Evolutionary conservation across 2,797 vertebrate species (phyloP), one percentile per base, ranked within the genome.

Genomic region (Mus spretus): DNA sequence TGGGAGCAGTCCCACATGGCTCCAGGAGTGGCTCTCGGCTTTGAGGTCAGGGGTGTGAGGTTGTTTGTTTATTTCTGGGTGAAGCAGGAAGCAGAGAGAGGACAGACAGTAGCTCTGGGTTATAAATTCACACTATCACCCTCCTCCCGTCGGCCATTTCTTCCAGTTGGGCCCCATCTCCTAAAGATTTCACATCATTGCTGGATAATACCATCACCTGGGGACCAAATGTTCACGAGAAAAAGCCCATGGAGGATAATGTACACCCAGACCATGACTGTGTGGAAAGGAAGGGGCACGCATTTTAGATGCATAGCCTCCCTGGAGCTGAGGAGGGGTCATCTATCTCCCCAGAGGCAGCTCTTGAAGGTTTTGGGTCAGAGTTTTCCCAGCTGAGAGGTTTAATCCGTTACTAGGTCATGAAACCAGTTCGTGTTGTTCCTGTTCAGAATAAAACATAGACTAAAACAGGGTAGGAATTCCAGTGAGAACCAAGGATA

Each of bases 351-450:
- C 11, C 20, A 11, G 17, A 37, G 53, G 13, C 31, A 53, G 40
- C 17, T 47, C 2, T 67, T 28, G 0, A 28, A 74, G 83, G 22
- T 91, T 59, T 55, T 37, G 12, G 82, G 92, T 77, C 72, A 81
- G 77, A 5, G 0, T 80, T 93, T 96, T 91, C 40, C 87, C 72
- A 59, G 1, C 47, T 28, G 40, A 93, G 77, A 72, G 15, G 13
- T 70, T 6, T 31, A 55, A 78, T 88, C 22, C n/a, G 22, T 92
- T 81, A 79, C 65, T 59, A 70, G 53, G 65, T 90, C 55, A 37
- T 61, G 53, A 94, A 82, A 61, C 81, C 72, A 91, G 10, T 80
- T 95, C 81, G 47, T 47, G 65, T 63, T 44, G 55, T 74, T 87
- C 50, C 53, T 75, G 57, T 55, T 94, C 44, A 59, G 70, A 89